Evolutionary conservation across 2,797 vertebrate genomes (phyloP).

Genomic region (Enteromius trimaculatus): DNA sequence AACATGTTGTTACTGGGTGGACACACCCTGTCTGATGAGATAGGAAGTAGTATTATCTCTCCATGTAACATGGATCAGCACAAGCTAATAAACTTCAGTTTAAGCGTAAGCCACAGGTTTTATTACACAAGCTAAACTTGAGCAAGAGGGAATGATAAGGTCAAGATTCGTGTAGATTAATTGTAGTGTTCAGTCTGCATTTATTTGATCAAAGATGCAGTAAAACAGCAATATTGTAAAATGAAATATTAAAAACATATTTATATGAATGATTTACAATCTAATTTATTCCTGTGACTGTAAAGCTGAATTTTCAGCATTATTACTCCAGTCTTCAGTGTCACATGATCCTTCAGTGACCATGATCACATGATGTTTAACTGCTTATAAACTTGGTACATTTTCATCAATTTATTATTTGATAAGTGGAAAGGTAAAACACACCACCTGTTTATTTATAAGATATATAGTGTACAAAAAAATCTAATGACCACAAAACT

Average conservation of each 20-base stretch:
- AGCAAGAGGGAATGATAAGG: neutral
- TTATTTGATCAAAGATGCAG: neutral
- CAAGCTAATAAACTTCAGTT: neutral
- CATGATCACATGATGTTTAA: too few relatives aligned
- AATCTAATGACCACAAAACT: neutral
- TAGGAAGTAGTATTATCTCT: constrained; percentile 35
- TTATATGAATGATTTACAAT: neutral
- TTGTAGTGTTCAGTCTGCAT: neutral
- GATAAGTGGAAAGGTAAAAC: too few relatives aligned
- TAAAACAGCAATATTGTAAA: too few relatives aligned
- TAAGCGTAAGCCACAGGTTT: neutral
- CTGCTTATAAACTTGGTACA: too few relatives aligned
- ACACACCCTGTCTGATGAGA: constrained; percentile 29
- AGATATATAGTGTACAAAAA: too few relatives aligned
- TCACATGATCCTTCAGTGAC: neutral
- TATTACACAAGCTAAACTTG: neutral
- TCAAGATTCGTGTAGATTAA: too few relatives aligned
- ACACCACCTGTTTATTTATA: too few relatives aligned
- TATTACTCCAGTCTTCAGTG: neutral
- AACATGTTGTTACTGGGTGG: neutral
- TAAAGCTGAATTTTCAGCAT: neutral
- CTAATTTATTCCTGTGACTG: neutral
- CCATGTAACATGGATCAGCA: constrained; percentile 5
- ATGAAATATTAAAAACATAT: neutral
- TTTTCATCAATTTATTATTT: too few relatives aligned